Evolutionary conservation across 2,113 vertebrate species (phyloP), one percentile per base, ranked within the genome.

Genomic region (Choloepus hoffmanni): DNA sequence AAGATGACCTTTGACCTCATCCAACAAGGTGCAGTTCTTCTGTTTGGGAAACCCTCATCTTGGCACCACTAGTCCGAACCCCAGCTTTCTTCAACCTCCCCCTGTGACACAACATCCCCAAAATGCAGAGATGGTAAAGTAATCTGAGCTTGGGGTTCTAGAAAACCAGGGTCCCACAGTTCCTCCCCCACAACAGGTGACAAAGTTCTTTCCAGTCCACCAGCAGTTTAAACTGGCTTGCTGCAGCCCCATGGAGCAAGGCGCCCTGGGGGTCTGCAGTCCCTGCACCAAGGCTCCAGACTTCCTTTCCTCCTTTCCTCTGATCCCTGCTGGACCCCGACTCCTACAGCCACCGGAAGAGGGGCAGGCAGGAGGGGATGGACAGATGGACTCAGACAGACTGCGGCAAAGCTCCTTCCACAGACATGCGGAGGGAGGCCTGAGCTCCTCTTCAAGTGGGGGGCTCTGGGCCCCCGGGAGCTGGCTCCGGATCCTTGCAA

Each of bases 401-500:
- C 89, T 95, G 93, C 95, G 68, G 96, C 95, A 95, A 95, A 96
- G 95, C 95, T 96, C 87, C 96, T 95, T 95, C 95, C 89, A 92
- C 40, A 13, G 94, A 92, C 73, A 96, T 94, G 97, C 87, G 96
- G 97, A 97, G 93, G 96, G 96, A 97, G 92, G 97, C 97, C 89
- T 11, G 88, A 94, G 96, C 95, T 97, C 97, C 98, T 97, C 97
- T 98, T 97, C 89, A 95, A 81, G 96, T 6, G 84, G 95, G 88
- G 94, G 95, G 95, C 78, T 84, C 88, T 77, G 78, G 84, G 93
- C 98, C 96, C 87, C 95, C 90, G 85, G 87, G 94, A 95, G 95
- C 98, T 98, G 95, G 96, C 97, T 97, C 97, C 95, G 97, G 97
- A 97, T 97, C 97, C 97, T 97, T 97, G 95, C 96, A 95, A 90